These are phyloP conservation scores for Drosophila suzukii DNA, from an alignment of 1,140 invertebrate species.

Conservation along the genomic window DNA sequence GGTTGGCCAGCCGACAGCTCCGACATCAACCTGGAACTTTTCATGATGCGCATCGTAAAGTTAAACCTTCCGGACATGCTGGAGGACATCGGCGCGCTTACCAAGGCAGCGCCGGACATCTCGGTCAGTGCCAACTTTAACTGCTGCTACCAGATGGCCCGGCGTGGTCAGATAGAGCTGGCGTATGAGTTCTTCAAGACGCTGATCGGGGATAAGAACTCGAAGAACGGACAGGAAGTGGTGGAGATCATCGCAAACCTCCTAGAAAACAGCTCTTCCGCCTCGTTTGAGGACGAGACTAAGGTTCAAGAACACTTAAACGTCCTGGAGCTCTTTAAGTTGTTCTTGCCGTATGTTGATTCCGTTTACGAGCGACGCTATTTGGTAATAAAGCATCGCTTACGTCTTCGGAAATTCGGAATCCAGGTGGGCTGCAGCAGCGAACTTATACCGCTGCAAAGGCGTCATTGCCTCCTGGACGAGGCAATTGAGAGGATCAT, in stretches of 20 bases:
- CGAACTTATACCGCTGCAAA: conserved; percentile 46
- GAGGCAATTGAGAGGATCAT: conserved; percentile 69
- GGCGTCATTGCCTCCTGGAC: conserved; percentile 56
- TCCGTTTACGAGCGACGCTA: conserved; percentile 47
- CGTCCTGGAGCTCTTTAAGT: conserved; percentile 67
- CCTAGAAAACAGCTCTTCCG: conserved; percentile 45
- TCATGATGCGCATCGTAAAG: conserved; percentile 77
- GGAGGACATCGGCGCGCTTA: conserved; percentile 68
- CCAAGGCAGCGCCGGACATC: conserved; percentile 69
- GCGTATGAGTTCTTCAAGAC: conserved; percentile 72
- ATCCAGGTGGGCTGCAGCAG: conserved; percentile 44
- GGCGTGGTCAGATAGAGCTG: conserved; percentile 68
- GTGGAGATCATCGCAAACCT: conserved; percentile 60
- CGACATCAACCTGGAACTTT: conserved; percentile 70
- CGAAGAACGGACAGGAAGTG: conserved; percentile 41
- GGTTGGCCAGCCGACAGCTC: conserved; percentile 76
- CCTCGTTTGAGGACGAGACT: conserved; percentile 21
- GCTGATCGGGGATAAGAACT: conserved; percentile 44
- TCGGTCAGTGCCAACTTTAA: conserved; percentile 66
- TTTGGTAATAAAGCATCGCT: conserved; percentile 60
- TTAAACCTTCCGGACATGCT: conserved; percentile 78
- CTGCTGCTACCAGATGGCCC: conserved; percentile 75
- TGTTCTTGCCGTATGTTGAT: conserved; percentile 55
- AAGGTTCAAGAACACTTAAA: conserved; percentile 57
- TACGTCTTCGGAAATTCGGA: conserved; percentile 62